A percentile compares a stretch with the other conserved stretches of the same genome.
phyloP scores from a whole-genome alignment of 2,113 vertebrate species.

The Cheilinus undulatus region DNA sequence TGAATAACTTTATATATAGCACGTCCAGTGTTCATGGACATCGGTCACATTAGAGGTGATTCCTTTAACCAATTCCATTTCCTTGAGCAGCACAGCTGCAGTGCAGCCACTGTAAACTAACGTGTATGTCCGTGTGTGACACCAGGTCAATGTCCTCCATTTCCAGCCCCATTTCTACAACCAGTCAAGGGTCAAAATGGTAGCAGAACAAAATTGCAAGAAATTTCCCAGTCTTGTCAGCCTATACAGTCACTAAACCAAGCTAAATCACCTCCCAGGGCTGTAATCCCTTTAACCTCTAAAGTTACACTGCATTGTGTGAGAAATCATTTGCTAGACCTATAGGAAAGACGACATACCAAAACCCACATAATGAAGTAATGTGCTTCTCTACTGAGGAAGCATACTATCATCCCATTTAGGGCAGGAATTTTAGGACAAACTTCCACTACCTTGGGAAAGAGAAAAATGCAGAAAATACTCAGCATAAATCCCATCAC shows the following conservation, averaged over 20 bases:
- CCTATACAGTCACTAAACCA: constrained; percentile 69
- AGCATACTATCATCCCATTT: constrained; percentile 63
- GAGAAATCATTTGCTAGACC: constrained; percentile 73
- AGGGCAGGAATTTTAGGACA: constrained; percentile 57
- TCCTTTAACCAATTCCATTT: constrained; percentile 65
- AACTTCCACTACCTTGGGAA: constrained; percentile 52
- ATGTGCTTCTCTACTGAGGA: constrained; percentile 59
- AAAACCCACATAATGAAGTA: constrained; percentile 67
- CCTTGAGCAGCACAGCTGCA: constrained; percentile 46
- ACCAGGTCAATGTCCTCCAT: constrained; percentile 70
- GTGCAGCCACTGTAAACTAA: constrained; percentile 72
- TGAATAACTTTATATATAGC: constrained; percentile 12
- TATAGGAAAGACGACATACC: constrained; percentile 57
- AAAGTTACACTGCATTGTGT: constrained; percentile 78
- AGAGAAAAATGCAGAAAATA: constrained; percentile 60
- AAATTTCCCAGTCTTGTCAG: constrained; percentile 68
- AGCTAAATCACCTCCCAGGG: constrained; percentile 69
- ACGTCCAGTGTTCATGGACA: constrained; percentile 36
- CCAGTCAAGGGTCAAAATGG: constrained; percentile 71
- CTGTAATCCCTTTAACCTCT: constrained; percentile 75
- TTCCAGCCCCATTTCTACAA: constrained; percentile 66
- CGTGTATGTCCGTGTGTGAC: constrained; percentile 55
- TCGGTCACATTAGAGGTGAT: constrained; percentile 46
- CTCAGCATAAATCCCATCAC: constrained; percentile 71
- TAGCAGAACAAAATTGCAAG: constrained; percentile 61